Evolutionary conservation across 2,797 vertebrate genomes (phyloP).

Genomic region (Lemur catta): DNA sequence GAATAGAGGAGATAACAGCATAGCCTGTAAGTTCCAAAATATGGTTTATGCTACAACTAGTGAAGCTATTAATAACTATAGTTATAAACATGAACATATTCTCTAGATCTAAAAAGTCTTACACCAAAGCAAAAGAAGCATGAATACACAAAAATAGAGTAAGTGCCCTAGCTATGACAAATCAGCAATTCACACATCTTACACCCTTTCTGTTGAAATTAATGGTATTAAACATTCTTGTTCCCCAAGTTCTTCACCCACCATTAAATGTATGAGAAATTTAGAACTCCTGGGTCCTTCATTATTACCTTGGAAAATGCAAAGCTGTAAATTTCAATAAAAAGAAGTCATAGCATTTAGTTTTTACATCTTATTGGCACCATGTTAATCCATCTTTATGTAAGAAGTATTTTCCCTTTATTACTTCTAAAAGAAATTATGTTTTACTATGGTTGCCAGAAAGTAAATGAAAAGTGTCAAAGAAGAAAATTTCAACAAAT

Average conservation of each 20-base stretch:
- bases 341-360: neutral
- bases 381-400: neutral
- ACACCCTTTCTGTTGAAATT: neutral
- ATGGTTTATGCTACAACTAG: neutral
- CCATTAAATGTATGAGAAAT: neutral
- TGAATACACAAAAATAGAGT: neutral
- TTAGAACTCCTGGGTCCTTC: neutral
- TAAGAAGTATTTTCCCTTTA: neutral
- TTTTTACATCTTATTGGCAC: neutral
- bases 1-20: neutral
- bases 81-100: neutral
- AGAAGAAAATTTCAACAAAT: neutral
- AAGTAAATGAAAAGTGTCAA: neutral
- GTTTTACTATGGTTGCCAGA: neutral
- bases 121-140: neutral
- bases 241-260: neutral
- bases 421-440: neutral
- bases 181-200: neutral
- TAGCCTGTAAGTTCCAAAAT: neutral
- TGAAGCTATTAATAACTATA: constrained; percentile 5
- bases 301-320: neutral
- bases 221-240: neutral
- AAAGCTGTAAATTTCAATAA: neutral
- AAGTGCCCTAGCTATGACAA: neutral
- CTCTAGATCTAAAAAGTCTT: neutral